Percentiles rank a stretch among this genome's conserved stretches.
Evolutionary conservation across 2,113 vertebrate species (phyloP).

Genomic region (Galeopterus variegatus): DNA sequence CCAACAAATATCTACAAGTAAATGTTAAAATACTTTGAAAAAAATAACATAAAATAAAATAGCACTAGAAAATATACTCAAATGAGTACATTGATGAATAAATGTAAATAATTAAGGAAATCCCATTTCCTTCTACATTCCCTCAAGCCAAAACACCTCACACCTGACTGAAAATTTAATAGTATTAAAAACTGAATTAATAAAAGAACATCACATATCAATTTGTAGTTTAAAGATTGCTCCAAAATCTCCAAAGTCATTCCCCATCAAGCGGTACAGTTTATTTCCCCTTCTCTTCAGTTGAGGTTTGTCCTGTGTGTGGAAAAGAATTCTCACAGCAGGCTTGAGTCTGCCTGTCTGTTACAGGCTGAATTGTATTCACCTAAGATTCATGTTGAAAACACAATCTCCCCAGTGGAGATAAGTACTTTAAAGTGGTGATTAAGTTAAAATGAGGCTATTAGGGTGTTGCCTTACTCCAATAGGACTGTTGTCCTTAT

Average conservation of each 20-base stretch:
- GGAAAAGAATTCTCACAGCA: not conserved
- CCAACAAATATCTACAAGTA: too few species aligned
- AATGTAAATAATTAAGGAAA: not conserved
- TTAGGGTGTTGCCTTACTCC: not conserved
- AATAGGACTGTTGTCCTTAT: not conserved
- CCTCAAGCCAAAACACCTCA: not conserved
- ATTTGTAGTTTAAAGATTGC: not conserved
- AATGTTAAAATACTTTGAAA: too few species aligned
- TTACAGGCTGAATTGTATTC: not conserved
- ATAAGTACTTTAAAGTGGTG: not conserved
- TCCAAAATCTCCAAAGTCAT: not conserved
- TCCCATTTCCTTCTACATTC: not conserved
- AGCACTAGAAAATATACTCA: not conserved
- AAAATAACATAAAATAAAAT: conserved; percentile 35
- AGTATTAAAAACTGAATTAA: not conserved
- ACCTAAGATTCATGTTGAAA: not conserved
- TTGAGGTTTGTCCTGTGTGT: not conserved
- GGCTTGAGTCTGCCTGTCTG: not conserved
- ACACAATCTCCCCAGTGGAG: not conserved
- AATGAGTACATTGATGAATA: not conserved
- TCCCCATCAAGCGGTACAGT: not conserved
- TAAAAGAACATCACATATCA: not conserved
- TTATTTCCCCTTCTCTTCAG: not conserved
- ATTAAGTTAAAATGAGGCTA: not conserved
- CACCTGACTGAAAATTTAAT: not conserved